These are phyloP conservation scores for Megalops cyprinoides DNA, from an alignment of 2,797 vertebrate species.

Conservation along the genomic window DNA sequence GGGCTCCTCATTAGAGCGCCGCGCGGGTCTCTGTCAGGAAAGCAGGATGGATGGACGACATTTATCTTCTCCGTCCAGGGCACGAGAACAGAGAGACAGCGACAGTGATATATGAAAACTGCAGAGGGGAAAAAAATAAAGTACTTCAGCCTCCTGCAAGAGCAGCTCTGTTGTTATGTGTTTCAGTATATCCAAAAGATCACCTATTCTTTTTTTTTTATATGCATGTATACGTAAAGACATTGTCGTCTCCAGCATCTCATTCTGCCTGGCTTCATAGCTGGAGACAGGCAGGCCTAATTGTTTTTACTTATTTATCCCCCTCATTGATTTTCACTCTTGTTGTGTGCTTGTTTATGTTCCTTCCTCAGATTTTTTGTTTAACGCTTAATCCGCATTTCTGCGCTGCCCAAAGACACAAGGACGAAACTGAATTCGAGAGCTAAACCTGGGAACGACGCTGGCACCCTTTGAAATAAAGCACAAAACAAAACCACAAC, in stretches of 20 bases:
- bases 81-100: neutral
- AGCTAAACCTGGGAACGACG: neutral
- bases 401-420: constrained; percentile 20
- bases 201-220: neutral
- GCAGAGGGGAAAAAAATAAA: no score
- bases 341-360: neutral
- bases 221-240: neutral
- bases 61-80: constrained; percentile 12
- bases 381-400: constrained; percentile 57
- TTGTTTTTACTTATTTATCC: constrained; percentile 5
- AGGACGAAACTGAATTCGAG: constrained; percentile 53
- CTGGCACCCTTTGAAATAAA: neutral
- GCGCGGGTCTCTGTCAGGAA: neutral
- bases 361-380: neutral
- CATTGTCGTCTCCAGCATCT: neutral
- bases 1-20: no score
- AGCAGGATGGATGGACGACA: constrained; percentile 12
- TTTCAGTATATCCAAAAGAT: neutral
- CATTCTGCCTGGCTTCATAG: neutral
- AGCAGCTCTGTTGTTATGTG: neutral
- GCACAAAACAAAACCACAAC: constrained; percentile 44
- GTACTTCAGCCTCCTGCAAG: neutral
- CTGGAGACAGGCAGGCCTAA: neutral
- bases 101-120: no score
- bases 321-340: neutral